phyloP scores from a whole-genome alignment of 2,888 invertebrate genomes.

The Smittia sp. region DNA sequence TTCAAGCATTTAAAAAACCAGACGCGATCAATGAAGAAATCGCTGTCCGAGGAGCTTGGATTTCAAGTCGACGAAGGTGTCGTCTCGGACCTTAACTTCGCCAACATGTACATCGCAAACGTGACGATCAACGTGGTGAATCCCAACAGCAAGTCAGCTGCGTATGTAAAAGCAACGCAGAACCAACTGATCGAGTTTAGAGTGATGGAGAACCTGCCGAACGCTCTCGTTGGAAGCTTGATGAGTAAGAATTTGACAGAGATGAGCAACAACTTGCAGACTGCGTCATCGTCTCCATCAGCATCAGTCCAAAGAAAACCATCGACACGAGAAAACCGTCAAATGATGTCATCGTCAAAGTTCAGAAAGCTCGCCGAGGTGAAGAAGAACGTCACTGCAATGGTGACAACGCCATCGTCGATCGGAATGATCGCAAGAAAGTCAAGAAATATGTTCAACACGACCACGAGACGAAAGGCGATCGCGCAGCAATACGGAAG shows the following conservation, averaged over 20 bases:
- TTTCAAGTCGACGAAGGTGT: conserved; percentile 40
- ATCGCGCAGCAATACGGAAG: conserved; percentile 33
- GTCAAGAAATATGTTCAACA: conserved; percentile 30
- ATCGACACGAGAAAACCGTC: conserved; percentile 42
- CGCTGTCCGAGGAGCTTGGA: conserved; percentile 29
- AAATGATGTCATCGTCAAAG: conserved; percentile 41
- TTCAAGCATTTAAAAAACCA: conserved; percentile 37
- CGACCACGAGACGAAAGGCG: conserved; percentile 14
- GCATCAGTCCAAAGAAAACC: conserved; percentile 30
- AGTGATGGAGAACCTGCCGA: conserved; percentile 72
- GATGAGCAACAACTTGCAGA: conserved; percentile 45
- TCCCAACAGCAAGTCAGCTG: conserved; percentile 67
- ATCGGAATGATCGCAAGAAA: conserved; percentile 28
- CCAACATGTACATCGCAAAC: conserved; percentile 61
- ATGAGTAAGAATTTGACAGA: conserved; percentile 56
- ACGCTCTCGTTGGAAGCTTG: conserved; percentile 70
- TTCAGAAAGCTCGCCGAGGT: conserved; percentile 42
- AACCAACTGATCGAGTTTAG: conserved; percentile 58
- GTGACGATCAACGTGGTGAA: conserved; percentile 81
- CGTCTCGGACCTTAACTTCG: conserved; percentile 33
- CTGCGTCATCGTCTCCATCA: conserved; percentile 30
- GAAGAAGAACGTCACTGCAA: conserved; percentile 34
- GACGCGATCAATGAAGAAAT: conserved; percentile 30
- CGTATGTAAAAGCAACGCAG: conserved; percentile 63
- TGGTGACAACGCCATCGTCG: conserved; percentile 21